phyloP scores from a whole-genome alignment of 2,797 vertebrate genomes.

The Acanthopagrus latus region DNA sequence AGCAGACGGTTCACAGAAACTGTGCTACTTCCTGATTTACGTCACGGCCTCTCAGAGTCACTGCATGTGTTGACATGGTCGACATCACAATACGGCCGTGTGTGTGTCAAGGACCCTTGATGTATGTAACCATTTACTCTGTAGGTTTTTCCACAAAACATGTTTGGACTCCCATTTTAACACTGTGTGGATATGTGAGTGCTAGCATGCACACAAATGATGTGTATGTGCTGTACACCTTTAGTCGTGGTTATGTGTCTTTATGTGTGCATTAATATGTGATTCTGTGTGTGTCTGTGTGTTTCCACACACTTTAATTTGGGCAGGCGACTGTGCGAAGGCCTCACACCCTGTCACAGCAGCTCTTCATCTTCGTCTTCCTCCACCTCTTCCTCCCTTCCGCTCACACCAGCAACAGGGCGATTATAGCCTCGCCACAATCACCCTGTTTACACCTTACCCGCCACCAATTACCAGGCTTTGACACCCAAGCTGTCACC shows the following conservation, averaged over 20 bases:
- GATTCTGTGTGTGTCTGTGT: constrained; percentile 8
- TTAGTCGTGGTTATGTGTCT: not conserved
- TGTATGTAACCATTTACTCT: not conserved
- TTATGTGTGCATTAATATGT: not conserved
- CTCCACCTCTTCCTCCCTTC: constrained; percentile 51
- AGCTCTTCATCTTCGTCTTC: constrained; percentile 59
- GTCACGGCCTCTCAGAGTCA: constrained; percentile 33
- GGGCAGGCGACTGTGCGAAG: constrained; percentile 50
- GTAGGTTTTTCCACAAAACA: not conserved
- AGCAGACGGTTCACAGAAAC: constrained; percentile 46
- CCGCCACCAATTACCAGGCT: constrained; percentile 85
- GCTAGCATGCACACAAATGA: no score
- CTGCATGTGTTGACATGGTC: constrained; percentile 33
- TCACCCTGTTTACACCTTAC: constrained; percentile 87
- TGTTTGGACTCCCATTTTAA: not conserved
- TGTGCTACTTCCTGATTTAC: constrained; percentile 40
- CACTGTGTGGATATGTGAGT: not conserved
- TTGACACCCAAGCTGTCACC: constrained; percentile 80
- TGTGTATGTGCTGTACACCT: not conserved
- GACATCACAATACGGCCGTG: not conserved
- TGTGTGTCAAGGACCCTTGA: not conserved
- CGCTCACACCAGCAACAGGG: constrained; percentile 71
- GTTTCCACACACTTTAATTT: constrained; percentile 29
- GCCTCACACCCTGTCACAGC: constrained; percentile 78
- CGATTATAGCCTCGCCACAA: constrained; percentile 76